Conservation (phyloP, 1,140 invertebrate species). For the Ditylenchus dipsaci region DNA sequence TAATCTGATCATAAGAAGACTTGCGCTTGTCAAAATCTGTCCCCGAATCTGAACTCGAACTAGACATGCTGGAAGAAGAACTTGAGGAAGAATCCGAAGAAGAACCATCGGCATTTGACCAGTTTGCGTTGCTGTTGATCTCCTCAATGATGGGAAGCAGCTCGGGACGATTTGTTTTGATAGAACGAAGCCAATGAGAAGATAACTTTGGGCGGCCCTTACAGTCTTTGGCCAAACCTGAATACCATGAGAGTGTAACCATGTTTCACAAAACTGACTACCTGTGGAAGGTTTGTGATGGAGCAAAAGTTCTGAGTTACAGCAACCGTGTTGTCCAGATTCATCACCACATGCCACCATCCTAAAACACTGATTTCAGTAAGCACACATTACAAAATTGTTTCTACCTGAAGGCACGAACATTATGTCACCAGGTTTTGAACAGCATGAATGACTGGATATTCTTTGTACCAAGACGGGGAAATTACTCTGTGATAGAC, state of each 20-base stretch:
- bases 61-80: conserved; percentile 12
- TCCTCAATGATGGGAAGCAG: not conserved
- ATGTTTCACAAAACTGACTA: conserved; percentile 80
- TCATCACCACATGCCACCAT: conserved; percentile 94
- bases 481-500: conserved; percentile 83
- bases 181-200: conserved; percentile 4
- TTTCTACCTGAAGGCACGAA: conserved; percentile 73
- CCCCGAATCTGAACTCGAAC: not conserved
- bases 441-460: conserved; percentile 75
- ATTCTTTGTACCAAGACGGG: conserved; percentile 30
- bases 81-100: conserved; percentile 34
- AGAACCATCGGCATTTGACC: conserved; percentile 25
- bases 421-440: conserved; percentile 93
- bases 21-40: not conserved
- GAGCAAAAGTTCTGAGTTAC: conserved; percentile 98
- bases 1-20: not conserved
- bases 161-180: conserved; percentile 5
- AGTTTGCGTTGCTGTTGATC: conserved; percentile 10
- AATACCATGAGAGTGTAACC: not conserved
- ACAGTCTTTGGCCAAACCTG: conserved; percentile 1
- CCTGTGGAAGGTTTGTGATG: conserved; percentile 87
- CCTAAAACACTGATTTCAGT: no score
- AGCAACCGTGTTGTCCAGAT: conserved; percentile 88
- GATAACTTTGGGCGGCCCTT: conserved; percentile 11
- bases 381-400: no score